Base-by-base conservation (phyloP, 2,888 invertebrate species). In the Eupithecia dodoneata region DNA sequence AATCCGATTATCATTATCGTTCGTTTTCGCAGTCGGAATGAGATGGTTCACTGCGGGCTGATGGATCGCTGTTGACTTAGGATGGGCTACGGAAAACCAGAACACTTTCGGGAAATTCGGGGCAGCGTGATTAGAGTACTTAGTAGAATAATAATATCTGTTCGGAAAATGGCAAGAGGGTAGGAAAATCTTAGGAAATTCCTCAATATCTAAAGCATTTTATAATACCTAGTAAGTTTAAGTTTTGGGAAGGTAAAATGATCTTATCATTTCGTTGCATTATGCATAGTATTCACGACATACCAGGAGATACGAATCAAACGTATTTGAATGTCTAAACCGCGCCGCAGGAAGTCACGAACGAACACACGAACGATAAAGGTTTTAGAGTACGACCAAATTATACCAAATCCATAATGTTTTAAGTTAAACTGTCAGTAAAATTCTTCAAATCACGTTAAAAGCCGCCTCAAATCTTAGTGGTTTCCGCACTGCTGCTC, bases 1-100 rank as follows among this genome's bases (percentile, higher is more conserved):
- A 63, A 30, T 30, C 45, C 10, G 45, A 69, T 69, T 69, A 69
- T n/a, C n/a, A 69, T 69, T 45, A 69, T 45, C 10, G 7, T 69
- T 13, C 15, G 10, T 69, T 18, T 45, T 69, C 9, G 45, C 45
- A n/a, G 44, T 42, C 66, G 66, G 9, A 44, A n/a, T n/a, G 4
- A 44, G 67, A 42, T 67, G 18, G 9, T 15, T 9, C 67, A 42
- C 66, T 4, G 63, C 30, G 66, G 15, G 44, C 9, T 69, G 67
- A 69, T 69, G 44, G 67, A 69, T 69, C 44, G 67, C 41, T 45
- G 45, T 45, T 45, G 7, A 44, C 44, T 69, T 44, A n/a, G 15
- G 44, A 15, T 63, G 15, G n/a, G 52, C 3, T 30, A 63, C 55
- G 18, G 18, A 30, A 12, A 30, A 30, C 30, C 12, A 63, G 30